Evolutionary conservation across 64 coral and sea anemone genomes (phyloP).

Genomic region (Dendronephthya gigantea): DNA sequence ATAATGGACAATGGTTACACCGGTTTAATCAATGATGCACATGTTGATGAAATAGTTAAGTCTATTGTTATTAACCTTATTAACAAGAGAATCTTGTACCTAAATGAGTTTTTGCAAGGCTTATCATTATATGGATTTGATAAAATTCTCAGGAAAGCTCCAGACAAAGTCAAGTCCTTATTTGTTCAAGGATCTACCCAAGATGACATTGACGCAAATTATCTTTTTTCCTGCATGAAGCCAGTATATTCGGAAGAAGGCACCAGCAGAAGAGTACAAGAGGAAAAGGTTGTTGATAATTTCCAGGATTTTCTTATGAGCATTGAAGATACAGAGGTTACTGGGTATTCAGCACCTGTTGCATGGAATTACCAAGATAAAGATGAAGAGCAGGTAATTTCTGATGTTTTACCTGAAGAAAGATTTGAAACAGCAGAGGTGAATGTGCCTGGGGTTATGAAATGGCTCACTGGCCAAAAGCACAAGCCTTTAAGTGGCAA

Average conservation of each 20-base stretch:
- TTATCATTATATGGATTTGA: constrained; percentile 24
- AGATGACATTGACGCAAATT: constrained; percentile 33
- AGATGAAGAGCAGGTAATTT: not conserved
- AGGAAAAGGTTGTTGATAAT: constrained; percentile 46
- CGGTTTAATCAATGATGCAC: constrained; percentile 16
- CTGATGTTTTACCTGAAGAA: constrained; percentile 16
- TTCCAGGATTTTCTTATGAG: constrained; percentile 40
- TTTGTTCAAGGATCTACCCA: constrained; percentile 14
- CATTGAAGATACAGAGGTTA: constrained; percentile 40
- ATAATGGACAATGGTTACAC: constrained; percentile 39
- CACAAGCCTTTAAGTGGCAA: constrained; percentile 53
- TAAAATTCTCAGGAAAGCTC: not conserved
- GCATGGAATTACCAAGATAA: constrained; percentile 26
- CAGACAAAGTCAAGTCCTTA: constrained; percentile 19
- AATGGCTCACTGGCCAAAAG: constrained; percentile 49
- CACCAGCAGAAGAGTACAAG: constrained; percentile 13
- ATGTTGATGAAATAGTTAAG: constrained; percentile 21
- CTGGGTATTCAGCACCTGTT: constrained; percentile 38
- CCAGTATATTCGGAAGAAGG: constrained; percentile 21
- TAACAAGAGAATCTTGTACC: constrained; percentile 30
- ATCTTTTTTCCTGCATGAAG: constrained; percentile 27
- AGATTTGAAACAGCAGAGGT: constrained; percentile 16
- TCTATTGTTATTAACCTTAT: constrained; percentile 27
- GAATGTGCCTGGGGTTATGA: constrained; percentile 30
- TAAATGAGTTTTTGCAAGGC: constrained; percentile 26